Base-by-base conservation (phyloP, 2,113 vertebrate genomes). In the Apodemus speciosus region DNA sequence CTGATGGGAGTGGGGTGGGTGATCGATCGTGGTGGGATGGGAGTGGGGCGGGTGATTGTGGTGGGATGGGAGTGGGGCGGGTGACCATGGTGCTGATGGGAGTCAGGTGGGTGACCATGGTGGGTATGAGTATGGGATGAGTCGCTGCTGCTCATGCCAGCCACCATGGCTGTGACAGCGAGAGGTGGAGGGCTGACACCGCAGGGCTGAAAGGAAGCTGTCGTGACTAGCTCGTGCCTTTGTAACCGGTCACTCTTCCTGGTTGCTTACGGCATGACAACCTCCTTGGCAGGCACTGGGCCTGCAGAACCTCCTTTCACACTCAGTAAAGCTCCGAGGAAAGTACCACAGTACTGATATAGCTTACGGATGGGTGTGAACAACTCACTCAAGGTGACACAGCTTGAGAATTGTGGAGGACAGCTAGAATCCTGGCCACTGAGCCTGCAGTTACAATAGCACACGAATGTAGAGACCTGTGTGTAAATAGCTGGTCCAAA, bases 91-190 rank as follows among this genome's bases (percentile, higher is more conserved):
- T 66, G 62, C 18, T 18, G 38, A 73, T 72, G 16, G 30, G 35
- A 46, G 27, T 35, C 0, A 3, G 16, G 11, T 1, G 30, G 43
- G 6, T 15, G 38, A 3, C 35, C 14, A 13, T 23, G 62, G 40
- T 35, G 71, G 13, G 56, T 72, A 35, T 10, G 20, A 5, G 35
- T 23, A 27, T 20, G 30, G 15, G 11, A 38, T 8, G 14, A n/a
- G 56, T 1, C 1, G 27, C 10, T 9, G 62, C 0, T 49, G 40
- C 0, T 13, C 38, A 11, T 11, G 40, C n/a, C 11, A 27, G 25
- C 20, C 35, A 18, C 8, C 3, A 15, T 10, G 43, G 18, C 2
- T 1, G 6, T 77, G 68, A 73, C 51, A n/a, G 9, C 38, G 62
- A 80, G 43, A 23, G 23, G 40, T 8, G 15, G 27, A 3, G 53